Percentiles rank a stretch among this genome's conserved stretches.
These are phyloP conservation scores for Frieseomelitta varia DNA, from an alignment of 1,140 invertebrate genomes.

Conservation along the genomic window DNA sequence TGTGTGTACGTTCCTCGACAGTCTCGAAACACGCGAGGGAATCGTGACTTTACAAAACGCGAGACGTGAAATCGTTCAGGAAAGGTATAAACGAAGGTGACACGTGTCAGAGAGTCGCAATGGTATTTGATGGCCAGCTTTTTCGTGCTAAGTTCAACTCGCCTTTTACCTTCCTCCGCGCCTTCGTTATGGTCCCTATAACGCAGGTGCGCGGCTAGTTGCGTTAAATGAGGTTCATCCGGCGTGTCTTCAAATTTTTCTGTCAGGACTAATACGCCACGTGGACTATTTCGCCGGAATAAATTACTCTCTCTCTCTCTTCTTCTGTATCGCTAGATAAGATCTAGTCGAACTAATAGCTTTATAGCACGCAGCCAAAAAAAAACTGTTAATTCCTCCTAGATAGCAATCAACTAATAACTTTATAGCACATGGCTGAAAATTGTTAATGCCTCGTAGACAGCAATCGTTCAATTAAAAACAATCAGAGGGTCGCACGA, in stretches of 20 bases:
- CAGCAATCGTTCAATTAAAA: background rate
- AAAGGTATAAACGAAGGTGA: background rate
- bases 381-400: too few species aligned
- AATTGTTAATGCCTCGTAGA: background rate
- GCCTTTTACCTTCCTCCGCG: too few species aligned
- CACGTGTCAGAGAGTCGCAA: background rate
- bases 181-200: background rate
- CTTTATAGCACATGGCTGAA: background rate
- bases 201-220: slow-evolving; percentile 27
- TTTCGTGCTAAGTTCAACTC: too few species aligned
- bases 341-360: slow-evolving; percentile 21
- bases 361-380: background rate
- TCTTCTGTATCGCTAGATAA: slow-evolving; percentile 47
- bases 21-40: background rate
- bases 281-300: slow-evolving; percentile 41
- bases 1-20: background rate
- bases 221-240: slow-evolving; percentile 18
- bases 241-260: slow-evolving; percentile 37
- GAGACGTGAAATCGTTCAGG: background rate
- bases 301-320: slow-evolving; percentile 50
- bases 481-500: background rate
- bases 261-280: background rate
- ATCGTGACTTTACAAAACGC: background rate
- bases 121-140: background rate
- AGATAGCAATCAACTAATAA: background rate